Base-by-base conservation (phyloP, 2,113 vertebrate genomes). In the Sander vitreus region DNA sequence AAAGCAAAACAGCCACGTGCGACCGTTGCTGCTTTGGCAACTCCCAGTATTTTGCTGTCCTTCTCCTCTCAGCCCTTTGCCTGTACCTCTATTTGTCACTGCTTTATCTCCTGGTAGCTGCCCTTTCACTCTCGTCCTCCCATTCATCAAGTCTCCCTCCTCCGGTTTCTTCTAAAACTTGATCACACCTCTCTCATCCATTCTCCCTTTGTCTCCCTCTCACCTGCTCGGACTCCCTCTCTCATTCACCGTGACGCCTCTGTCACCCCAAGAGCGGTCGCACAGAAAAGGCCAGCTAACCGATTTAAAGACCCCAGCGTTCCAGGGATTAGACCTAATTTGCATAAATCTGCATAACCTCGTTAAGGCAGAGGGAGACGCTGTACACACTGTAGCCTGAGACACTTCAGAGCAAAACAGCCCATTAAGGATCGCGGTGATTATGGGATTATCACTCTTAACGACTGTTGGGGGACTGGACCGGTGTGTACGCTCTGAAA, bases 331-430 rank as follows among this genome's bases (percentile, higher is more conserved):
- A 92, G 79, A 68, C 47, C 66, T 80, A 0, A 87, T 94, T 92
- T 92, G 85, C 88, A 94, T 94, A 91, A 86, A 93, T 94, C 91
- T 91, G 84, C 85, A 92, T 93, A 93, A 92, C 89, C 83, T 89
- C 63, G 71, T 92, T 92, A 92, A 88, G 33, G 73, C 66, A 45
- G 33, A 58, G 63, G 53, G 74, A 81, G 82, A 85, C 23, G 45
- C 70, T 80, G 85, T 80, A 65, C 80, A 91, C 80, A 85, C 65
- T 78, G 89, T 86, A 85, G 83, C 55, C 75, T 47, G 58, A 76
- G 81, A 91, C 86, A 91, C 87, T 86, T 64, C 73, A 58, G 78
- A 93, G 91, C 59, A 65, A 89, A 91, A 74, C 87, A 86, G 84
- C 74, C 88, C 80, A 93, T 91, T 92, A 92, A 90, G 88, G 73